Conservation (phyloP, 2,797 vertebrate species). For the Fistularia commersonii region DNA sequence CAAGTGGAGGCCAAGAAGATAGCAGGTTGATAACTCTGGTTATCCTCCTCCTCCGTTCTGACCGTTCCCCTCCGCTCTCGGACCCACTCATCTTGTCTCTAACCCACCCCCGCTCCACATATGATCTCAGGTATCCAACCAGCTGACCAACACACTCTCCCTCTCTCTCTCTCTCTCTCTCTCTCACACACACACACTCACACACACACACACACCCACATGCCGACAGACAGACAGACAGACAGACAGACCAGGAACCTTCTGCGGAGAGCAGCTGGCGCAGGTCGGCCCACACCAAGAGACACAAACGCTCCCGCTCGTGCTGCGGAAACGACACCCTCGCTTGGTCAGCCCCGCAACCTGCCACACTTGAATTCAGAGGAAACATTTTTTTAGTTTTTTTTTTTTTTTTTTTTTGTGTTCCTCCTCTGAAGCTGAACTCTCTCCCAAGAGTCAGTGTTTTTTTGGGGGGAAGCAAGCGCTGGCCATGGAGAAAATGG, state of each 20-base stretch:
- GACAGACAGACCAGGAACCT: slow-evolving; percentile 28
- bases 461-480: slow-evolving; percentile 30
- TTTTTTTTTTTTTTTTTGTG: not conserved
- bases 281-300: not conserved
- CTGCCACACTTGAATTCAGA: slow-evolving; percentile 71
- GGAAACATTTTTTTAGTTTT: slow-evolving; percentile 9
- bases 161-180: too few species aligned
- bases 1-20: slow-evolving; percentile 54
- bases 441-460: slow-evolving; percentile 36
- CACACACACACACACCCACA: slow-evolving; percentile 20
- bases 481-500: slow-evolving; percentile 9
- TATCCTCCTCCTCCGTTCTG: slow-evolving; percentile 5
- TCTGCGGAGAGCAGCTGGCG: slow-evolving; percentile 1
- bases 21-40: slow-evolving; percentile 45
- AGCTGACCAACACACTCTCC: slow-evolving; percentile 45
- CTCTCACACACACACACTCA: slow-evolving; percentile 23
- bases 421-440: slow-evolving; percentile 48
- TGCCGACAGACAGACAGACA: slow-evolving; percentile 4
- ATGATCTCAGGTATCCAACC: slow-evolving; percentile 86
- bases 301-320: not conserved
- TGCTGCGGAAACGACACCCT: slow-evolving; percentile 15
- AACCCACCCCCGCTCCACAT: slow-evolving; percentile 63
- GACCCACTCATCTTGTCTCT: slow-evolving; percentile 61
- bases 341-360: slow-evolving; percentile 37
- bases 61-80: slow-evolving; percentile 36